Conservation (phyloP, 2,888 invertebrate genomes). For the Phasia obesa region DNA sequence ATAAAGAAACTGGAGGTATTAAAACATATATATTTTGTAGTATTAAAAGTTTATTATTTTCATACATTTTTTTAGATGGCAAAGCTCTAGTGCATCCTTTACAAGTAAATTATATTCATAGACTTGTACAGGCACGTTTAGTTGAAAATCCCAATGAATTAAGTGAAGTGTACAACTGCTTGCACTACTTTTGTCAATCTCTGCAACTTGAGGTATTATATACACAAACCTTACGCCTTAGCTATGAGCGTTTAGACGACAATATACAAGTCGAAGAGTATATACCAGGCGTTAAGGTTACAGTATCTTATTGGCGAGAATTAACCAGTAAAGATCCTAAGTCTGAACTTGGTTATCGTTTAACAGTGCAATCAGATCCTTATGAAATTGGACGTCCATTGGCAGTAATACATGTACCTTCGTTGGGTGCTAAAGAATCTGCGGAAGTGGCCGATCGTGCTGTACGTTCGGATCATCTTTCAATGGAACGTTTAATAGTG, state of each 20-base stretch:
- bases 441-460: slow-evolving; percentile 89
- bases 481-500: slow-evolving; percentile 96
- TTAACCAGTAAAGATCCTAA: slow-evolving; percentile 86
- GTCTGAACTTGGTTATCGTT: slow-evolving; percentile 93
- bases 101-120: slow-evolving; percentile 96
- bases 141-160: slow-evolving; percentile 89
- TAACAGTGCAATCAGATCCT: slow-evolving; percentile 94
- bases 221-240: slow-evolving; percentile 93
- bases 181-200: slow-evolving; percentile 97
- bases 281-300: slow-evolving; percentile 92
- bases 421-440: slow-evolving; percentile 82
- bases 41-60: too few relatives aligned
- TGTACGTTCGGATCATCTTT: slow-evolving; percentile 94
- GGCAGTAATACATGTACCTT: slow-evolving; percentile 87
- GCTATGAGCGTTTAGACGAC: slow-evolving; percentile 93
- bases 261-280: slow-evolving; percentile 96
- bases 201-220: slow-evolving; percentile 95
- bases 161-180: slow-evolving; percentile 91
- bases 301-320: slow-evolving; percentile 96
- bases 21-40: too few relatives aligned
- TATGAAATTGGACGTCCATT: slow-evolving; percentile 90
- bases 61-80: slow-evolving; percentile 86
- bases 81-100: slow-evolving; percentile 96
- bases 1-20: slow-evolving; percentile 95
- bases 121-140: slow-evolving; percentile 93